A percentile compares a stretch with the other conserved stretches of the same genome.
These are phyloP conservation scores for Athalia cordata DNA, from an alignment of 2,888 invertebrate genomes.

Conservation along the genomic window DNA sequence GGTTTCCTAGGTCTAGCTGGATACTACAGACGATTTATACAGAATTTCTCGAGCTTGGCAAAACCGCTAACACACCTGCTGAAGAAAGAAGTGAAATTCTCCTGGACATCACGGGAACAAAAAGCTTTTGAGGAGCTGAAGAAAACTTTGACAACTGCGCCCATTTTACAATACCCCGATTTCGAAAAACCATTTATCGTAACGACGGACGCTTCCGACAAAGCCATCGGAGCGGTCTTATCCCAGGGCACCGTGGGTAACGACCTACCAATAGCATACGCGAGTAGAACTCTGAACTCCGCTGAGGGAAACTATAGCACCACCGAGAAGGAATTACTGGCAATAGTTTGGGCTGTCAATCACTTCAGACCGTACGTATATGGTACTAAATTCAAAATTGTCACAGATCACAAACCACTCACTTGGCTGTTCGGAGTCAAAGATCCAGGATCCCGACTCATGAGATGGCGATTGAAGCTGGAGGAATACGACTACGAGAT, in stretches of 20 bases:
- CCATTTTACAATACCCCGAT: conserved; percentile 57
- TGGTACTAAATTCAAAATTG: conserved; percentile 45
- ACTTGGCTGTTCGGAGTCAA: conserved; percentile 48
- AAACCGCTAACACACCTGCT: conserved; percentile 45
- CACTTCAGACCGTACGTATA: conserved; percentile 13
- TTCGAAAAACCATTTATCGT: conserved; percentile 59
- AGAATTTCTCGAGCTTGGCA: conserved; percentile 44
- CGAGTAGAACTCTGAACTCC: conserved; percentile 56
- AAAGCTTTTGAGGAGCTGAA: conserved; percentile 49
- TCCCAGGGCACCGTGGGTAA: conserved; percentile 52
- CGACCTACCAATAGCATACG: conserved; percentile 59
- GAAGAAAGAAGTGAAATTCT: conserved; percentile 45
- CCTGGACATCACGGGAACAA: conserved; percentile 45
- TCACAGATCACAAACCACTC: conserved; percentile 54
- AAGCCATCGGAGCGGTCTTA: conserved; percentile 57
- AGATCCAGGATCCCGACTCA: conserved; percentile 49
- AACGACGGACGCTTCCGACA: conserved; percentile 28
- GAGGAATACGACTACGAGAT: conserved; percentile 49
- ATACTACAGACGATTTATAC: conserved; percentile 50
- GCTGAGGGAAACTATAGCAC: conserved; percentile 58
- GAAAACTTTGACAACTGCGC: conserved; percentile 44
- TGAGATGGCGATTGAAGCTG: conserved; percentile 49
- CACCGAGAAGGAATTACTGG: conserved; percentile 53
- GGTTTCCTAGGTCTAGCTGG: conserved; percentile 57
- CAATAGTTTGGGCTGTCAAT: conserved; percentile 10